These are phyloP conservation scores for Zoanthus sociatus DNA, from an alignment of 92 coral and sea anemone genomes.

Conservation along the genomic window DNA sequence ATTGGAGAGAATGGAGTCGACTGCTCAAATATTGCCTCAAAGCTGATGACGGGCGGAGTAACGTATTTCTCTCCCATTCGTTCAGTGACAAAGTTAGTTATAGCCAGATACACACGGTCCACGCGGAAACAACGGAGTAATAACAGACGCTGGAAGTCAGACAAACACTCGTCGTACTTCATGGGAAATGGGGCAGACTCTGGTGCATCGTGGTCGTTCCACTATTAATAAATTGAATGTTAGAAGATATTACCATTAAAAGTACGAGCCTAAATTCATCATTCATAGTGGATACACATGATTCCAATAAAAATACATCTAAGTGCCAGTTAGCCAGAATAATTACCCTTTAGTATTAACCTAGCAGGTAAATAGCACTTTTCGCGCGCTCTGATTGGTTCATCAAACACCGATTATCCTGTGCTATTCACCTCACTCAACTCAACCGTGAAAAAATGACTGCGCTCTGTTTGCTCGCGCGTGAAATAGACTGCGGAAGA, in stretches of 20 bases:
- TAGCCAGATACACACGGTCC: constrained; percentile 97
- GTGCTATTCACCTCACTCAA: no score
- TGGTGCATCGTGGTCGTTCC: constrained; percentile 95
- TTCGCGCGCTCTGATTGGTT: no score
- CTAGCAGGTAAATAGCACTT: no score
- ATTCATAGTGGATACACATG: not conserved
- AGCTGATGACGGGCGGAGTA: constrained; percentile 99
- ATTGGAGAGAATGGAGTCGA: constrained; percentile 96
- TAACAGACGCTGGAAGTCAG: constrained; percentile 96
- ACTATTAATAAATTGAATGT: constrained; percentile 53
- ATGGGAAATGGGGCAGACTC: constrained; percentile 94
- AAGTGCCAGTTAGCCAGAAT: no score
- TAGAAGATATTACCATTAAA: not conserved
- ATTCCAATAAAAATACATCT: no score
- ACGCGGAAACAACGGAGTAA: constrained; percentile 97
- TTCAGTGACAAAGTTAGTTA: constrained; percentile 97
- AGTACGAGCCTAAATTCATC: not conserved
- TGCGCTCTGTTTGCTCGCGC: no score
- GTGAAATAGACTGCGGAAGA: no score
- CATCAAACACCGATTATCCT: no score
- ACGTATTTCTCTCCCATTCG: constrained; percentile 99
- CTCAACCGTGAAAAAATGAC: no score
- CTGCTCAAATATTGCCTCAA: constrained; percentile 97
- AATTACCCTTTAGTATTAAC: no score
- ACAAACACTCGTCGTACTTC: constrained; percentile 88